Evolutionary conservation across 2,113 vertebrate genomes (phyloP).

Genomic region (Nyctibius bracteatus): DNA sequence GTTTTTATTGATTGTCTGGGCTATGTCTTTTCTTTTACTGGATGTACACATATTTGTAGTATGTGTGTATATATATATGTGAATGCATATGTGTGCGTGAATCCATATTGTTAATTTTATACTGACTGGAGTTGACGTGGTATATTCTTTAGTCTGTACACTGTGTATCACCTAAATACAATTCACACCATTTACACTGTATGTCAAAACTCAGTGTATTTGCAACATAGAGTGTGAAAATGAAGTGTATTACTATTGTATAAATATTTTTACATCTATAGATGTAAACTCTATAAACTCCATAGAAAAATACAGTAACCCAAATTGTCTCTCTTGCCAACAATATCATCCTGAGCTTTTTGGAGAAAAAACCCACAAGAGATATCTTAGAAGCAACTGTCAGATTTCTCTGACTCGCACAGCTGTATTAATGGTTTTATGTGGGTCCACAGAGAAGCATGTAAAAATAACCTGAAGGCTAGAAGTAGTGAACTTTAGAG

Average conservation of each 20-base stretch:
- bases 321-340: neutral
- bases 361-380: neutral
- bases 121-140: neutral
- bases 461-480: neutral
- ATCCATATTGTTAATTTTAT: neutral
- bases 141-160: neutral
- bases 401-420: neutral
- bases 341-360: neutral
- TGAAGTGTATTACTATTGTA: neutral
- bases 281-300: neutral
- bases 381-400: neutral
- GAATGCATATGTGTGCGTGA: neutral
- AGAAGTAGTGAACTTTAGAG: neutral
- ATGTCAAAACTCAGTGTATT: neutral
- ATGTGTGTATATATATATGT: neutral
- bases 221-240: neutral
- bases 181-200: neutral
- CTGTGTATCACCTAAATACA: neutral
- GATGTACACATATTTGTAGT: neutral
- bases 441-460: neutral
- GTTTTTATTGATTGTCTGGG: neutral
- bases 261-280: neutral
- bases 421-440: neutral
- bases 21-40: neutral
- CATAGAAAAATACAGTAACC: neutral